These are phyloP conservation scores for Numenius phaeopus DNA, from an alignment of 2,797 vertebrate species.

Conservation along the genomic window DNA sequence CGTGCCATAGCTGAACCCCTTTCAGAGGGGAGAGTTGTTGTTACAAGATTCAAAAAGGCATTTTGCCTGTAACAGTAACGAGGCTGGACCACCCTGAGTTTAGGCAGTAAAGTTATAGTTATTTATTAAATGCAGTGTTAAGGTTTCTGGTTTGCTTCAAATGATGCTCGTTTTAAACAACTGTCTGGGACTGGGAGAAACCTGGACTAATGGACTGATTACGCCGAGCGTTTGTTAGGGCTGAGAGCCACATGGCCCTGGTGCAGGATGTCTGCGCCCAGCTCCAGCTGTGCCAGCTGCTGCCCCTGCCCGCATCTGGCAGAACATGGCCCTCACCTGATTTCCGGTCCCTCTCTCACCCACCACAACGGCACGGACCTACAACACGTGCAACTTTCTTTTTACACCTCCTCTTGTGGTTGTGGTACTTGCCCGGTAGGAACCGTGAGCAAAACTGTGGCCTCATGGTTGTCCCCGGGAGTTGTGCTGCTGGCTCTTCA, in stretches of 20 bases:
- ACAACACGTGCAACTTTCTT: fast-evolving
- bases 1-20: background rate
- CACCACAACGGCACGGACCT: fast-evolving
- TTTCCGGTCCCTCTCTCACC: background rate
- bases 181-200: slow-evolving; percentile 13
- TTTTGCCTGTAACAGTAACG: background rate
- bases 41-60: background rate
- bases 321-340: background rate
- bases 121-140: slow-evolving; percentile 32
- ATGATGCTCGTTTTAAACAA: slow-evolving; percentile 57
- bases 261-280: background rate
- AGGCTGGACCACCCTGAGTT: slow-evolving; percentile 15
- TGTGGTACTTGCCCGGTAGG: background rate
- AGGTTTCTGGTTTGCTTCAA: slow-evolving; percentile 57
- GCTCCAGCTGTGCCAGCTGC: background rate
- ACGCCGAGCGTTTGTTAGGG: background rate
- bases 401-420: background rate
- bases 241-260: background rate
- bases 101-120: slow-evolving; percentile 7
- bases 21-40: background rate
- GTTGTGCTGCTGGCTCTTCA: background rate
- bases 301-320: background rate
- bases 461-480: background rate
- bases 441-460: background rate
- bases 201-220: slow-evolving; percentile 32